These are phyloP conservation scores for Nudaria mundana DNA, from an alignment of 2,888 invertebrate species.

Conservation along the genomic window DNA sequence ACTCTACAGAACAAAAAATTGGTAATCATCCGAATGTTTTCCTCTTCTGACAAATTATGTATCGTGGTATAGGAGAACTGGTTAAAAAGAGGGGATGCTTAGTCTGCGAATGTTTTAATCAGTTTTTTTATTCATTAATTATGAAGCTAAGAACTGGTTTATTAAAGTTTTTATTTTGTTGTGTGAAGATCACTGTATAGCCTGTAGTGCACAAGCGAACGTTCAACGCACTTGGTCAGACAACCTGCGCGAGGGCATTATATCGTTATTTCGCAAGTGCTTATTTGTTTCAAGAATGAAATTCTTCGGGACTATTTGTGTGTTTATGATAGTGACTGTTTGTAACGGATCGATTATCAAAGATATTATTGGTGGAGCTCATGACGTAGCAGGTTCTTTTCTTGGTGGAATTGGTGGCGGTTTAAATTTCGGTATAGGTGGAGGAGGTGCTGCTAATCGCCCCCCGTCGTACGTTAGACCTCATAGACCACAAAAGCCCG, in stretches of 20 bases:
- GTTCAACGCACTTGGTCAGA: conserved; percentile 17
- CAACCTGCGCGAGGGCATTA: conserved; percentile 16
- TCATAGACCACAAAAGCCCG: conserved; percentile 26
- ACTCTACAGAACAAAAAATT: not conserved
- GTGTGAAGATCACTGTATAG: conserved; percentile 21
- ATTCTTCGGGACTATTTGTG: conserved; percentile 14
- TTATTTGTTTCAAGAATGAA: conserved; percentile 21
- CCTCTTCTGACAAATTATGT: not conserved
- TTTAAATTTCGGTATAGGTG: conserved; percentile 23
- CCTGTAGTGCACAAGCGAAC: conserved; percentile 21
- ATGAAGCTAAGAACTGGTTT: conserved; percentile 24
- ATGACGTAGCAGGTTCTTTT: conserved; percentile 45
- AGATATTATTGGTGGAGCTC: conserved; percentile 40
- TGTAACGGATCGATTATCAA: conserved; percentile 19
- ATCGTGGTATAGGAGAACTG: conserved; percentile 16
- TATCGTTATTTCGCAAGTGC: not conserved
- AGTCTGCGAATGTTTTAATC: conserved; percentile 16
- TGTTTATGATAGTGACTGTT: conserved; percentile 20
- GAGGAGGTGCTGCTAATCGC: not conserved
- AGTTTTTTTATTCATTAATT: conserved; percentile 10
- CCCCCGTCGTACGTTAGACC: conserved; percentile 16
- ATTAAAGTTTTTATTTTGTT: conserved; percentile 16
- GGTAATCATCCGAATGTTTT: not conserved
- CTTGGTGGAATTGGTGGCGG: conserved; percentile 45
- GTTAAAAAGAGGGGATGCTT: conserved; percentile 3